These are phyloP conservation scores for Lutjanus argentimaculatus DNA, from an alignment of 2,797 vertebrate species.

Conservation along the genomic window DNA sequence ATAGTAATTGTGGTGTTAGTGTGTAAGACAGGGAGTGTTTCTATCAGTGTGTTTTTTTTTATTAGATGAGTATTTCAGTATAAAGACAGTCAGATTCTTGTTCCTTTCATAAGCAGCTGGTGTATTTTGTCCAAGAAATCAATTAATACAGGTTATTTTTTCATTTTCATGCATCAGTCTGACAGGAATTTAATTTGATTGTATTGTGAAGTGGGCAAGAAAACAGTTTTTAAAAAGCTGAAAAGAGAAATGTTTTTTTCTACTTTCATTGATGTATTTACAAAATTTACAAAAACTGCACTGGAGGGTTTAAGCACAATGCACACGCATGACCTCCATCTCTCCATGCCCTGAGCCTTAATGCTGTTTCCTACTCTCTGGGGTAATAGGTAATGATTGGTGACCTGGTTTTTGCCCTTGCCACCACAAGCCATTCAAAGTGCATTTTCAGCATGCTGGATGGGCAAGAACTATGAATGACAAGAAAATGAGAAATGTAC, in stretches of 20 bases:
- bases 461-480: constrained; percentile 35
- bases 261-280: background rate
- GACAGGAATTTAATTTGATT: background rate
- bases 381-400: constrained; percentile 76
- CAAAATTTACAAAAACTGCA: background rate
- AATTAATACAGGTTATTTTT: background rate
- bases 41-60: constrained; percentile 25
- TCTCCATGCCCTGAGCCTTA: constrained; percentile 41
- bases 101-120: constrained; percentile 8
- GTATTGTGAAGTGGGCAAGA: background rate
- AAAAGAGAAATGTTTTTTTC: background rate
- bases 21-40: constrained; percentile 13
- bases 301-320: background rate
- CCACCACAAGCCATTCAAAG: constrained; percentile 48
- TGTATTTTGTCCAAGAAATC: constrained; percentile 21
- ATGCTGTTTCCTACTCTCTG: constrained; percentile 53
- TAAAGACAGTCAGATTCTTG: constrained; percentile 16
- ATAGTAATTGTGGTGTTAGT: constrained; percentile 31
- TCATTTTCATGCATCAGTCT: background rate
- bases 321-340: constrained; percentile 19
- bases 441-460: constrained; percentile 28
- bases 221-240: background rate
- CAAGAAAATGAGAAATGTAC: constrained; percentile 33
- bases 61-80: constrained; percentile 15
- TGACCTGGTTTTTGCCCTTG: constrained; percentile 66